Base-by-base conservation (phyloP, 64 coral and sea anemone genomes). In the Porites australiensis region DNA sequence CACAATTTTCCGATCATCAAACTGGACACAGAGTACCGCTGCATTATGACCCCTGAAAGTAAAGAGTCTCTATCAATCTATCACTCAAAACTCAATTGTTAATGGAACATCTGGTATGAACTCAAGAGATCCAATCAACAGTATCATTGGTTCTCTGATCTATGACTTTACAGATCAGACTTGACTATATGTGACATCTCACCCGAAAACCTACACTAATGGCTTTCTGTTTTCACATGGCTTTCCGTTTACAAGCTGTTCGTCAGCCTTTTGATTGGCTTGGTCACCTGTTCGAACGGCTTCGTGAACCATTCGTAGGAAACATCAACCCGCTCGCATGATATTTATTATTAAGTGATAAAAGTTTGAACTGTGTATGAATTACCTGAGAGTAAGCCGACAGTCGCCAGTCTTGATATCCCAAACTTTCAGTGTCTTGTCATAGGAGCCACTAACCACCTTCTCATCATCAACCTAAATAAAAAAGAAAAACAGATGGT, bases 341-440 rank as follows among this genome's bases (percentile, higher is more conserved):
- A 37, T 37, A 37, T 37, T 37, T 37, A 37, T 37, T 37, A 37
- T 37, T 37, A 37, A 37, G 27, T 37, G 27, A 37, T 37, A 0
- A 37, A 37, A 37, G 27, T 37, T 1, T 37, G 27, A 37, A 37
- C 27, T 37, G 27, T 37, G 27, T 58, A 55, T 61, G 55, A 20
- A 66, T 58, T 92, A 98, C 96, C 96, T 96, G 51, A 98, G 88
- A 10, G 97, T 98, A 4, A 98, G 86, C 71, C 87, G 73, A 53
- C 97, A 98, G 16, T 94, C 67, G 27, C 97, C 97, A 77, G 97
- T 98, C 83, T 91, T 98, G 54, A 98, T 93, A 49, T 95, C 94
- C 97, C 97, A 98, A n/a, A 98, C 97, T 93, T 98, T 98, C 37
- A 98, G 53, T n/a, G 97, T 98, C 49, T 98, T 98, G 75, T 98